phyloP scores from a whole-genome alignment of 2,888 invertebrate species.

The Acrobasis repandana region DNA sequence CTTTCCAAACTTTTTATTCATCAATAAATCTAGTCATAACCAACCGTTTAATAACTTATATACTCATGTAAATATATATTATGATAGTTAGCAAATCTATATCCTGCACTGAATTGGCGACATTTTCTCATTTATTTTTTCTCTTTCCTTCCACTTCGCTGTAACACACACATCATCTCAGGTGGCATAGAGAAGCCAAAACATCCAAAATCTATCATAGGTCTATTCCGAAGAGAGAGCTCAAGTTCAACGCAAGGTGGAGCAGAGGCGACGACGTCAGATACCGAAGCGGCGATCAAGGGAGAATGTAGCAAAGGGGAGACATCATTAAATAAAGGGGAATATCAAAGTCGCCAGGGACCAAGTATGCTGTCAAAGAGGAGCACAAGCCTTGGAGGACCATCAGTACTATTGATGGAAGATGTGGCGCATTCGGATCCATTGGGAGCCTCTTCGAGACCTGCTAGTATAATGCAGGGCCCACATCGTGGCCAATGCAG shows the following conservation, averaged over 20 bases:
- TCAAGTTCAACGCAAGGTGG: conserved; percentile 86
- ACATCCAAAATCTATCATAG: conserved; percentile 93
- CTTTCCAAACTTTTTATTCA: not conserved
- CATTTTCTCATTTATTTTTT: conserved; percentile 58
- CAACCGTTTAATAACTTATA: not conserved
- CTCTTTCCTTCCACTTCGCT: conserved; percentile 52
- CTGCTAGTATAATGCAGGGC: conserved; percentile 83
- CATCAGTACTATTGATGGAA: conserved; percentile 84
- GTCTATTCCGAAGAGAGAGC: conserved; percentile 93
- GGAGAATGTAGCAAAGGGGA: conserved; percentile 70
- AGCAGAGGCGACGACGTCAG: conserved; percentile 78
- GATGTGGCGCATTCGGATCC: conserved; percentile 84
- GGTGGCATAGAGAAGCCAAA: conserved; percentile 95
- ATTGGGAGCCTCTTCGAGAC: conserved; percentile 84
- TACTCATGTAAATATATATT: not conserved
- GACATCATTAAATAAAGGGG: conserved; percentile 47
- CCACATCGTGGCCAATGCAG: conserved; percentile 86
- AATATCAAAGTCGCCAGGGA: conserved; percentile 68
- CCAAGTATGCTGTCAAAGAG: conserved; percentile 71
- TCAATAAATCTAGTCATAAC: not conserved
- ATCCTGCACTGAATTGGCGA: conserved; percentile 27
- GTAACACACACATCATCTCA: conserved; percentile 56
- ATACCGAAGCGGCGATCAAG: conserved; percentile 79
- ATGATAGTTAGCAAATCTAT: not conserved
- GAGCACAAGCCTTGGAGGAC: conserved; percentile 73